Evolutionary conservation across 1,140 invertebrate species (phyloP), one percentile per base, ranked within the genome.

Genomic region (Heliconius himera): DNA sequence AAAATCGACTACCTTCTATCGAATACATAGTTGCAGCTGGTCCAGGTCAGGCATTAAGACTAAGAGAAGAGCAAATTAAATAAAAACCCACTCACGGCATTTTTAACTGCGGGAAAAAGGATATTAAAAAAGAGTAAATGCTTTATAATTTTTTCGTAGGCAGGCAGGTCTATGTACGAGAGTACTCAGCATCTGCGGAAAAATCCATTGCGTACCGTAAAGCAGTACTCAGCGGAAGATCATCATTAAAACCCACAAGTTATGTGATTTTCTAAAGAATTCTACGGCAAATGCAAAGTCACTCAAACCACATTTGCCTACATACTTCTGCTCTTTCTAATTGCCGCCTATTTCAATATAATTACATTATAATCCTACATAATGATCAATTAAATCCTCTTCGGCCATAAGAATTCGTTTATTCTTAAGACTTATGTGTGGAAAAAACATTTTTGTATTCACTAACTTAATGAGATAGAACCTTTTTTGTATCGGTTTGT

Each of bases 241-340:
- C 81, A 82, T 81, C 84, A 84, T 83, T 83, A 83, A 82, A 80
- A 83, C 80, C 80, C 80, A 81, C 83, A 86, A 86, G 82, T 84
- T 83, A 82, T 82, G 73, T 81, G 79, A 84, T 86, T 83, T 84
- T 81, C 79, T 82, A 84, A 84, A 84, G 83, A 83, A 86, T 86
- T 84, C 80, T 76, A 83, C 78, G 75, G 81, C 78, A 75, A 80
- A 81, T 81, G 80, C 75, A 41, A 78, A 81, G 73, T 83, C 76
- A 79, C 75, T 75, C 81, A 79, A 79, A 84, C 83, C 83, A 60
- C 83, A 84, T 80, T 80, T 82, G 78, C 83, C 51, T 81, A 76
- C 66, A 75, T 33, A 66, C 46, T 60, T 60, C 38, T 38, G 71
- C 79, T 76, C 9, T 54, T 76, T 76, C 74, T 76, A 80, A 80